These are phyloP conservation scores for Podocnemis expansa DNA, from an alignment of 2,113 vertebrate genomes.

Conservation along the genomic window DNA sequence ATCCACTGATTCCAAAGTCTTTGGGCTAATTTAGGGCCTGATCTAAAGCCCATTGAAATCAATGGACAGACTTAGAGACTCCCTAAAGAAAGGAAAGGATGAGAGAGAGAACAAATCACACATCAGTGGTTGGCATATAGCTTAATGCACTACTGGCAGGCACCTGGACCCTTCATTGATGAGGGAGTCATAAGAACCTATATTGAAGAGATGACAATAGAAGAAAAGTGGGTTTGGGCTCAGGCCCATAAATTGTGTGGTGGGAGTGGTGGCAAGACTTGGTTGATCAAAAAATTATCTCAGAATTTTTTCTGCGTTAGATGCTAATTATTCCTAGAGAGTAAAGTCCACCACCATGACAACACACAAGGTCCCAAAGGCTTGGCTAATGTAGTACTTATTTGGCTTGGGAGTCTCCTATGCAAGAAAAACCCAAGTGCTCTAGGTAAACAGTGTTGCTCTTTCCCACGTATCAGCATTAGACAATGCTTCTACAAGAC, in stretches of 20 bases:
- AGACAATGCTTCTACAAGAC: not conserved
- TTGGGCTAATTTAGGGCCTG: slow-evolving; percentile 28
- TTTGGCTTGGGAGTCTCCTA: not conserved
- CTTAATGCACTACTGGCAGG: slow-evolving; percentile 13
- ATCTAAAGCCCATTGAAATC: slow-evolving; percentile 45
- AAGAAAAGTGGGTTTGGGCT: not conserved
- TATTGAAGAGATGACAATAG: not conserved
- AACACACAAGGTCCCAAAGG: not conserved
- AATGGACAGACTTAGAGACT: slow-evolving; percentile 36
- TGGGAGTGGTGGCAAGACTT: not conserved
- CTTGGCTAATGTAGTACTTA: not conserved
- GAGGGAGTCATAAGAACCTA: not conserved
- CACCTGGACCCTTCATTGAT: not conserved
- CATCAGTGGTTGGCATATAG: slow-evolving; percentile 12
- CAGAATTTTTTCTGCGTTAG: not conserved
- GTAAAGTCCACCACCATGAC: not conserved
- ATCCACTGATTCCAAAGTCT: not conserved
- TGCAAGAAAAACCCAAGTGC: not conserved
- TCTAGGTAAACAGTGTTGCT: not conserved
- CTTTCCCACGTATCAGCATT: not conserved
- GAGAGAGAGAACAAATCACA: slow-evolving; percentile 51
- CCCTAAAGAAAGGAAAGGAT: slow-evolving; percentile 36
- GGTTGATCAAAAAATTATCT: accelerated
- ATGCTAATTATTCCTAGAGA: not conserved
- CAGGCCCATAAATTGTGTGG: not conserved